phyloP scores from a whole-genome alignment of 2,797 vertebrate genomes.

The Morus bassanus region DNA sequence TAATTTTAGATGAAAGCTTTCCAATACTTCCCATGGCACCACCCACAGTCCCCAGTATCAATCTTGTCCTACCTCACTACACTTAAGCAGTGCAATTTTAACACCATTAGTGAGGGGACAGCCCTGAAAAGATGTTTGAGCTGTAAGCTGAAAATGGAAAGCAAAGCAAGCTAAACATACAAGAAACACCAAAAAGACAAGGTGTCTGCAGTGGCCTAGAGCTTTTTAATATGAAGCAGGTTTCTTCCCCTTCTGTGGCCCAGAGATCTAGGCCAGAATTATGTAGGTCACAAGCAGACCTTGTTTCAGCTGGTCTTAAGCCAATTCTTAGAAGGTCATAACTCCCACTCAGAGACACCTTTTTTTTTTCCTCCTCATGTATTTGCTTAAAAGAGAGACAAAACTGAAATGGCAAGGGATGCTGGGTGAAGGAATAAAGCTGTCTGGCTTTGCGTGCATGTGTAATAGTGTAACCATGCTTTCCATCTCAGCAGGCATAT shows the following conservation, averaged over 20 bases:
- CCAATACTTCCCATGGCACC: neutral
- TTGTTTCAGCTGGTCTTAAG: slow-evolving; percentile 1
- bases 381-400: neutral
- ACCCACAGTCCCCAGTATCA: neutral
- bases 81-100: neutral
- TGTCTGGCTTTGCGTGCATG: neutral
- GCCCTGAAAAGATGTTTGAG: neutral
- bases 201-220: neutral
- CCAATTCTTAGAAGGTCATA: neutral
- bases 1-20: neutral
- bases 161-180: neutral
- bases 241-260: neutral
- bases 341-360: neutral
- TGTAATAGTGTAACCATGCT: neutral
- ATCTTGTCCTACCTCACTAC: neutral
- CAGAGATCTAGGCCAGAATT: slow-evolving; percentile 1
- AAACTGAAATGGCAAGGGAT: neutral
- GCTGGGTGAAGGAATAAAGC: neutral
- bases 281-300: neutral
- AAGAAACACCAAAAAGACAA: neutral
- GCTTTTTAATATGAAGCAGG: neutral
- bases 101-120: neutral
- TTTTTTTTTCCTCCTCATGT: rapidly evolving
- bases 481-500: neutral
- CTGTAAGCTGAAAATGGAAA: neutral